Percentiles rank a stretch among this genome's conserved stretches.
Evolutionary conservation across 2,797 vertebrate genomes (phyloP).

Genomic region (Lagothrix lagotricha): DNA sequence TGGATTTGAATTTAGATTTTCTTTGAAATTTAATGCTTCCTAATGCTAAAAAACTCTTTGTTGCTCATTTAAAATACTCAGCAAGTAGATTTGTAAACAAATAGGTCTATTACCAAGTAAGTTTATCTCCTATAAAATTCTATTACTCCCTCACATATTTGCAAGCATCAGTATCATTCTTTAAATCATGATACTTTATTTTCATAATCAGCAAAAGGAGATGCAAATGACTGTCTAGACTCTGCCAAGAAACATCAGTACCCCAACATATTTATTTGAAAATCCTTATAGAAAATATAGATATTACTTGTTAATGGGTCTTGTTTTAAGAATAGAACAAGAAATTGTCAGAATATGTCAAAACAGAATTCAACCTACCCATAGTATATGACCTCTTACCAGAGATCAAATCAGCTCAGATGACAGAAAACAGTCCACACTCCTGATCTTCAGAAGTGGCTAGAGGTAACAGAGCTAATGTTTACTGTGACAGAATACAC

Average conservation of each 20-base stretch:
- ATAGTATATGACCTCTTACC: not conserved
- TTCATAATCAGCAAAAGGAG: not conserved
- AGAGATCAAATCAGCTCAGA: not conserved
- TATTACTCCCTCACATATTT: not conserved
- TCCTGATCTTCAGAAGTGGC: not conserved
- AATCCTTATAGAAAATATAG: not conserved
- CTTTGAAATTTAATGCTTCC: not conserved
- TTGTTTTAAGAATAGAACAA: not conserved
- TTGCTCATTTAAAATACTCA: not conserved
- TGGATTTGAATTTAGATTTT: not conserved
- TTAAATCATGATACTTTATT: not conserved
- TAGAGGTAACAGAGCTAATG: not conserved
- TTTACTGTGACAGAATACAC: not conserved
- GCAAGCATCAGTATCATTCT: not conserved
- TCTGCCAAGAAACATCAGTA: not conserved
- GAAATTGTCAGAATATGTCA: not conserved
- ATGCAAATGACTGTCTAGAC: not conserved
- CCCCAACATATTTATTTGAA: not conserved
- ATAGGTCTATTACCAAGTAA: not conserved
- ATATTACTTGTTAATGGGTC: not conserved
- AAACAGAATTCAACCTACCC: not conserved
- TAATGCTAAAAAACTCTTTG: not conserved
- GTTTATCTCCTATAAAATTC: not conserved
- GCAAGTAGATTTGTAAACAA: not conserved
- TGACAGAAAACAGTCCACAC: not conserved